A percentile compares a stretch with the other conserved stretches of the same genome.
Evolutionary conservation across 2,797 vertebrate genomes (phyloP).

Genomic region (Otus scops): DNA sequence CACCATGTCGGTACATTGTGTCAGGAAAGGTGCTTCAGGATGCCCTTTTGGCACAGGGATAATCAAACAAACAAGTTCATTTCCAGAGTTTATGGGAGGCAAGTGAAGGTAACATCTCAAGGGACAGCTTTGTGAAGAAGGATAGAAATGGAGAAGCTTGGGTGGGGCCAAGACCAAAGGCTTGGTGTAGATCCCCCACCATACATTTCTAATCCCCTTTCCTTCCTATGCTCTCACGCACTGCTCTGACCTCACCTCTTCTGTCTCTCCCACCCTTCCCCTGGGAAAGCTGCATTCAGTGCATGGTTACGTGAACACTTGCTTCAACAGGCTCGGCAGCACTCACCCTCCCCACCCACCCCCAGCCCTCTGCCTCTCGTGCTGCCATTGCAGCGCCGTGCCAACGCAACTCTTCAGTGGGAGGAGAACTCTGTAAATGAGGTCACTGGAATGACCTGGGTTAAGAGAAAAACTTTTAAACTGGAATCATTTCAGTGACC

Average conservation of each 20-base stretch:
- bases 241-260: conserved; percentile 40
- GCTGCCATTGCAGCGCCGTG: not conserved
- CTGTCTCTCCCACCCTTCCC: conserved; percentile 27
- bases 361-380: not conserved
- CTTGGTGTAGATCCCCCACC: not conserved
- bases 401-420: not conserved
- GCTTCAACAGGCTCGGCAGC: not conserved
- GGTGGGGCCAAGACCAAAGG: not conserved
- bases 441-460: not conserved
- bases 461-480: not conserved
- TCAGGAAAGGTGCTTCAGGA: conserved; percentile 24
- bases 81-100: not conserved
- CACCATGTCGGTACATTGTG: not conserved
- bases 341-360: not conserved
- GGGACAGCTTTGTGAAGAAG: not conserved
- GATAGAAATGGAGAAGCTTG: not conserved
- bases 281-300: not conserved
- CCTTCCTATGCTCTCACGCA: conserved; percentile 12
- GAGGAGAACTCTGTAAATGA: not conserved
- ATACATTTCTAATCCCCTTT: conserved; percentile 17
- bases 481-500: not conserved
- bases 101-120: not conserved
- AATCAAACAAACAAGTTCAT: conserved; percentile 24
- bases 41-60: not conserved
- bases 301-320: not conserved